Percentiles rank a stretch among this genome's conserved stretches.
Conservation (phyloP, 2,888 invertebrate genomes). For the Nomada hirtipes region DNA sequence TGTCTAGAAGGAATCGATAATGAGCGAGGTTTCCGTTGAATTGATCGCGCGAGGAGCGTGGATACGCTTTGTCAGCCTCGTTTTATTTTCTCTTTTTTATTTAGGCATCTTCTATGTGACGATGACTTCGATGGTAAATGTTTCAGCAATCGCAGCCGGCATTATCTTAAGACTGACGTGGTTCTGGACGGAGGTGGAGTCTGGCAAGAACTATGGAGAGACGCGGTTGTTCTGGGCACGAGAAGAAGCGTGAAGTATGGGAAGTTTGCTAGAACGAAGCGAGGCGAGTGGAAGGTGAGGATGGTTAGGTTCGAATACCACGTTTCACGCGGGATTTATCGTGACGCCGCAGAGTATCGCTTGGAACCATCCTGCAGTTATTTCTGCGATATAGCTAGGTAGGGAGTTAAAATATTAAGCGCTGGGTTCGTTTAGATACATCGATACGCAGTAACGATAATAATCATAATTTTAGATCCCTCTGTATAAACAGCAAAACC, state of each 20-base stretch:
- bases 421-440: no score
- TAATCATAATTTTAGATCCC: no score
- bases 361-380: no score
- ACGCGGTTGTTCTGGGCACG: background rate
- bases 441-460: no score
- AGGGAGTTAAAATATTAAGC: no score
- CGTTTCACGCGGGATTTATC: background rate
- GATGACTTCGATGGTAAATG: slow-evolving; percentile 1
- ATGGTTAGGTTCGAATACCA: background rate
- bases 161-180: background rate
- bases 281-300: background rate
- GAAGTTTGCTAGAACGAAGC: background rate
- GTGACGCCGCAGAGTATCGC: no score
- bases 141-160: background rate
- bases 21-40: slow-evolving; percentile 36
- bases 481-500: no score
- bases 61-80: background rate
- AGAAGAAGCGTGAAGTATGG: background rate
- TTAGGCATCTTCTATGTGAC: background rate
- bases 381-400: no score
- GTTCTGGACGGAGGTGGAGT: background rate
- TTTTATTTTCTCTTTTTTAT: background rate
- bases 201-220: no score
- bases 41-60: slow-evolving; percentile 17
- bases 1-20: slow-evolving; percentile 52